Conservation (phyloP, 2,113 vertebrate species). For the Anser cygnoides region DNA sequence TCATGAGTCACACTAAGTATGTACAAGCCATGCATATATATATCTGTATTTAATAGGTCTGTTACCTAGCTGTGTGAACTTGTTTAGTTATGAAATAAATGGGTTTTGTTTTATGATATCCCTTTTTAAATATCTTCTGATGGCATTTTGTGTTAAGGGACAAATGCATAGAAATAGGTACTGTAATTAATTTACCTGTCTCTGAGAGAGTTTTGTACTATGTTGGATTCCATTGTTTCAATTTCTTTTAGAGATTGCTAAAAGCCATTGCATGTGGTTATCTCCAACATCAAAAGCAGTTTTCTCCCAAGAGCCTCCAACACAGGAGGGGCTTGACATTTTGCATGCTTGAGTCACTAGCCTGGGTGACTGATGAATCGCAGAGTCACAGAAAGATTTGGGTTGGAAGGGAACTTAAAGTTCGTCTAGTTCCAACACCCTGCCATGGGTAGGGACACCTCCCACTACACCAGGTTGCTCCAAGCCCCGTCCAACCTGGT, state of each 20-base stretch:
- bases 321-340: not conserved
- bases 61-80: not conserved
- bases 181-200: not conserved
- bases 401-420: too few species aligned
- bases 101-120: not conserved
- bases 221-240: not conserved
- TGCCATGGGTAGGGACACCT: too few species aligned
- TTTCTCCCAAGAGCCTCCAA: not conserved
- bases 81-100: not conserved
- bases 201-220: not conserved
- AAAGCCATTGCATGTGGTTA: not conserved
- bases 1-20: not conserved
- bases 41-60: not conserved
- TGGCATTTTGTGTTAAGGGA: not conserved
- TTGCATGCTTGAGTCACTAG: not conserved
- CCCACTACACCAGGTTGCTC: too few species aligned
- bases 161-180: not conserved
- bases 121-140: not conserved
- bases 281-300: not conserved
- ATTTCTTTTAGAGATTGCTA: not conserved
- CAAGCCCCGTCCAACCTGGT: too few species aligned
- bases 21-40: not conserved
- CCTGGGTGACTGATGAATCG: not conserved
- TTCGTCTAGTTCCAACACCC: too few species aligned
- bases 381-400: too few species aligned